Base-by-base conservation (phyloP, 2,113 vertebrate species). In the Trogon surrucura region DNA sequence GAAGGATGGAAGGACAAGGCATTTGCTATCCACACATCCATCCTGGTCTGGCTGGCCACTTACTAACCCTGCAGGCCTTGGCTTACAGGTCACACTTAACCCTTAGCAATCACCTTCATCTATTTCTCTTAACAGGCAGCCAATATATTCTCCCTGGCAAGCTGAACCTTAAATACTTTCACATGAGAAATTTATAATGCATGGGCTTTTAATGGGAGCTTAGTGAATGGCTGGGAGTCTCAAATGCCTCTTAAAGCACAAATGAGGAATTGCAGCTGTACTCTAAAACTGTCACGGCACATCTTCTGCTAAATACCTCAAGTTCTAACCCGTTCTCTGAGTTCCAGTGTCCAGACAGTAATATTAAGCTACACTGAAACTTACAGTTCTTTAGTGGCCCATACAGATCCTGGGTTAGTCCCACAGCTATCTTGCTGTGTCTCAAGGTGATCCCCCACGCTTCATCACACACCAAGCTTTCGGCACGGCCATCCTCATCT, bases 171-270 rank as follows among this genome's bases (percentile, higher is more conserved):
- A 64, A 96, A 92, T 85, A 82, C 38, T 70, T 89, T 44, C 53
- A 74, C 1, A 1, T 80, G 71, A 94, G 74, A 69, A 86, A 70
- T 66, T 70, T 81, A 32, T 83, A 87, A 56, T 26, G 73, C 54
- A 29, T 53, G 86, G 78, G 26, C 69, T 88, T 60, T 95, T 93
- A 95, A 58, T 67, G 82, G 93, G 65, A 77, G 29, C 47, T 95
- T 75, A 85, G 50, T 77, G 65, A 91, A 80, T 93, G 75, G 85
- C 29, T 94, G 85, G 44, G 80, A 97, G 96, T 96, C 94, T 96
- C 96, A 93, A 95, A 75, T 91, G 91, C 6, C 29, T 95, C 73
- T 95, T 84, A 91, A 94, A 96, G 92, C 25, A 91, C 57, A 65
- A 94, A 92, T 47, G 17, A 93, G 65, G 66, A 89, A 80, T 60